These are phyloP conservation scores for Pyrgilauda ruficollis DNA, from an alignment of 2,113 vertebrate species.

Conservation along the genomic window DNA sequence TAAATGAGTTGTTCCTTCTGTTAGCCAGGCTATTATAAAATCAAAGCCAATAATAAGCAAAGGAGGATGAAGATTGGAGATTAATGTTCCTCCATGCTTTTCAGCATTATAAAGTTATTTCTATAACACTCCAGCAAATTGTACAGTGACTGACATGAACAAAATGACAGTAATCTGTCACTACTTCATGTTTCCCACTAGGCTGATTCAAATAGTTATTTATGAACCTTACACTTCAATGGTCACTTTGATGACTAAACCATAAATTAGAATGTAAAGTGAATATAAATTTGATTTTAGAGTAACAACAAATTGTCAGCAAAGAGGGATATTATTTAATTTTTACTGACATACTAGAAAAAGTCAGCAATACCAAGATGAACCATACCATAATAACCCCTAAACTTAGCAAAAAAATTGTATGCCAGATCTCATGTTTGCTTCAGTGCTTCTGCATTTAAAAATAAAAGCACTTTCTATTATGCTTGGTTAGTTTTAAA, in stretches of 20 bases:
- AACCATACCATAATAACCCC: slow-evolving; percentile 19
- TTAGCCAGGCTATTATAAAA: neutral
- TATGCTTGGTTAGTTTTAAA: neutral
- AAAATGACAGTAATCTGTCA: slow-evolving; percentile 55
- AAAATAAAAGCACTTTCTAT: neutral
- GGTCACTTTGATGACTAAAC: slow-evolving; percentile 68
- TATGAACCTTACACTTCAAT: slow-evolving; percentile 48
- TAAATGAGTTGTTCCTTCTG: neutral
- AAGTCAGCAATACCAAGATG: slow-evolving; percentile 43
- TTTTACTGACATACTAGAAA: slow-evolving; percentile 29
- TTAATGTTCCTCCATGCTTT: neutral
- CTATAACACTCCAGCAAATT: neutral
- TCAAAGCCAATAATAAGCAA: neutral
- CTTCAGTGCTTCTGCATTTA: neutral
- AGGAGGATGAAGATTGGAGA: neutral
- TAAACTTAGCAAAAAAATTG: neutral
- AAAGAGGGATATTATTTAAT: slow-evolving; percentile 50
- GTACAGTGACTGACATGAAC: slow-evolving; percentile 18
- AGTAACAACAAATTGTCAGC: slow-evolving; percentile 47
- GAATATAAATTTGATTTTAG: slow-evolving; percentile 58
- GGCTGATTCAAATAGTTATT: slow-evolving; percentile 39
- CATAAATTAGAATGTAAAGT: slow-evolving; percentile 66
- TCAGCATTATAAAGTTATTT: slow-evolving; percentile 3
- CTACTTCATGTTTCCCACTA: slow-evolving; percentile 24
- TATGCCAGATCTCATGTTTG: neutral